Evolutionary conservation across 2,113 vertebrate genomes (phyloP).

Genomic region (Engystomops pustulosus): DNA sequence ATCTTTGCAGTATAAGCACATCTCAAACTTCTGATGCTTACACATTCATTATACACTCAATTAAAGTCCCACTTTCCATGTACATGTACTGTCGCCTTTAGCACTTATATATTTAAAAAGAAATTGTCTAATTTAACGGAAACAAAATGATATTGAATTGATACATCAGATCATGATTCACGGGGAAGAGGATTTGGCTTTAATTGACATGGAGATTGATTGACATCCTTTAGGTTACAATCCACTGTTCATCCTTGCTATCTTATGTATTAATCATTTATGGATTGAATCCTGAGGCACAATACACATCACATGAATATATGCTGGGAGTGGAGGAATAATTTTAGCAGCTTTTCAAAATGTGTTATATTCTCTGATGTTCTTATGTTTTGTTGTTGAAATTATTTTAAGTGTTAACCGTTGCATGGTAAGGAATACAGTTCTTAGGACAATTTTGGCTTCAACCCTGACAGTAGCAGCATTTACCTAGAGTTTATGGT

Average conservation of each 20-base stretch:
- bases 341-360: background rate
- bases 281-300: background rate
- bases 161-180: background rate
- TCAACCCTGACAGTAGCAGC: background rate
- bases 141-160: background rate
- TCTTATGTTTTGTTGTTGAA: background rate
- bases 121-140: background rate
- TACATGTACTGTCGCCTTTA: background rate
- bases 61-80: background rate
- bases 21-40: background rate
- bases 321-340: conserved; percentile 13
- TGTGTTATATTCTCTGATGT: background rate
- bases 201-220: conserved; percentile 33
- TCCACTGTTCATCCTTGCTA: conserved; percentile 21
- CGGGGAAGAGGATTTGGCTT: background rate
- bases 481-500: too few relatives aligned
- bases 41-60: background rate
- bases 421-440: background rate
- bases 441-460: background rate
- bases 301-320: conserved; percentile 9
- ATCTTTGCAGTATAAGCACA: conserved; percentile 29
- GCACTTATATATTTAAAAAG: background rate
- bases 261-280: conserved; percentile 32
- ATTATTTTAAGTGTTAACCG: background rate
- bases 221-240: background rate